These are phyloP conservation scores for Pterophyllum scalare DNA, from an alignment of 2,113 vertebrate genomes.

Conservation along the genomic window DNA sequence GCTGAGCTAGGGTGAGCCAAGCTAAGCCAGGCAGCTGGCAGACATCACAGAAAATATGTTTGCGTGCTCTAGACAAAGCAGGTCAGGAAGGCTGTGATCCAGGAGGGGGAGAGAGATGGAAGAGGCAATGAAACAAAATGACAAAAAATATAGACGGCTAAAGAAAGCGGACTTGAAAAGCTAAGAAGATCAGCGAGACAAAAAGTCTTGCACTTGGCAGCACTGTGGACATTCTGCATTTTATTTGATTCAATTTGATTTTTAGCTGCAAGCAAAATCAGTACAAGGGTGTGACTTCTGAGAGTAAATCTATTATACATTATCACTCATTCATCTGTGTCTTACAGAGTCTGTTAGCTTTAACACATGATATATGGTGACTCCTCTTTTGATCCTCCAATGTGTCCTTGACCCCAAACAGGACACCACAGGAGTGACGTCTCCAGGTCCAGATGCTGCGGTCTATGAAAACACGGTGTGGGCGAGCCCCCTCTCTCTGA, in stretches of 20 bases:
- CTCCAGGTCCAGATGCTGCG: slow-evolving; percentile 63
- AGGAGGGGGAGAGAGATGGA: slow-evolving; percentile 35
- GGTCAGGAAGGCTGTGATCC: slow-evolving; percentile 57
- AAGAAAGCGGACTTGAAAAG: slow-evolving; percentile 6
- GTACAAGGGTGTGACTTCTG: neutral
- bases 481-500: slow-evolving; percentile 60
- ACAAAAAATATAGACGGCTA: neutral
- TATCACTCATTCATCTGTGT: slow-evolving; percentile 18
- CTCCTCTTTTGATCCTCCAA: slow-evolving; percentile 57
- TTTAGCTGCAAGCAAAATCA: neutral
- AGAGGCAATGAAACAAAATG: slow-evolving; percentile 27
- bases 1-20: slow-evolving; percentile 56
- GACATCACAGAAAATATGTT: slow-evolving; percentile 70
- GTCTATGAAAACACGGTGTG: slow-evolving; percentile 73
- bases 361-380: slow-evolving; percentile 58
- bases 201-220: neutral
- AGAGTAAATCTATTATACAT: neutral
- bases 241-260: neutral
- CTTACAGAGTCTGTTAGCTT: slow-evolving; percentile 54
- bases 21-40: slow-evolving; percentile 67
- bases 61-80: slow-evolving; percentile 65
- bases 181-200: neutral
- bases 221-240: neutral
- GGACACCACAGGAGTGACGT: slow-evolving; percentile 60
- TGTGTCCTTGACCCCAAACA: slow-evolving; percentile 70